phyloP scores from a whole-genome alignment of 2,113 vertebrate genomes.

The Brienomyrus longianalis region DNA sequence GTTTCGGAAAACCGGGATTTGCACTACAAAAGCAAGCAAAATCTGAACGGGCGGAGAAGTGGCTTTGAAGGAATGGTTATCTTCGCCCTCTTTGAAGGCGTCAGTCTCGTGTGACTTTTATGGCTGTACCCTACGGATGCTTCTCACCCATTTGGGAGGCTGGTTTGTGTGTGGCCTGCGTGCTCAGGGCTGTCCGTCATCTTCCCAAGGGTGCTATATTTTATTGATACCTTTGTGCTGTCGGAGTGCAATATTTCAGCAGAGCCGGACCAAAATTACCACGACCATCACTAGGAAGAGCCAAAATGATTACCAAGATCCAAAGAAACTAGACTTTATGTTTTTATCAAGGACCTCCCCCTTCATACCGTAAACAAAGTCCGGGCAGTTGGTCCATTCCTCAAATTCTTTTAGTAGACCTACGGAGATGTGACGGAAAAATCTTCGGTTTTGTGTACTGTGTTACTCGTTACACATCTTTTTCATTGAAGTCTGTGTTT shows the following conservation, averaged over 20 bases:
- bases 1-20: slow-evolving; percentile 9
- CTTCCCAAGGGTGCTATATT: neutral
- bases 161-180: neutral
- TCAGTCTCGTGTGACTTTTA: neutral
- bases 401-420: neutral
- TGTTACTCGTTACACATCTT: neutral
- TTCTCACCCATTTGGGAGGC: neutral
- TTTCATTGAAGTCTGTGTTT: neutral
- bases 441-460: neutral
- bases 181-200: neutral
- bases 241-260: neutral
- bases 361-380: neutral
- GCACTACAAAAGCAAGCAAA: slow-evolving; percentile 12
- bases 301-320: neutral
- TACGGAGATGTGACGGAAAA: neutral
- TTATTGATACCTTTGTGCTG: neutral
- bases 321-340: neutral
- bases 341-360: neutral
- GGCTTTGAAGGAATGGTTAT: neutral
- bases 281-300: neutral
- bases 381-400: neutral
- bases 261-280: neutral
- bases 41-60: neutral
- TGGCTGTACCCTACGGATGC: neutral
- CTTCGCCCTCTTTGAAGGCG: neutral